These are phyloP conservation scores for Psettodes erumei DNA, from an alignment of 2,113 vertebrate genomes.

Conservation along the genomic window DNA sequence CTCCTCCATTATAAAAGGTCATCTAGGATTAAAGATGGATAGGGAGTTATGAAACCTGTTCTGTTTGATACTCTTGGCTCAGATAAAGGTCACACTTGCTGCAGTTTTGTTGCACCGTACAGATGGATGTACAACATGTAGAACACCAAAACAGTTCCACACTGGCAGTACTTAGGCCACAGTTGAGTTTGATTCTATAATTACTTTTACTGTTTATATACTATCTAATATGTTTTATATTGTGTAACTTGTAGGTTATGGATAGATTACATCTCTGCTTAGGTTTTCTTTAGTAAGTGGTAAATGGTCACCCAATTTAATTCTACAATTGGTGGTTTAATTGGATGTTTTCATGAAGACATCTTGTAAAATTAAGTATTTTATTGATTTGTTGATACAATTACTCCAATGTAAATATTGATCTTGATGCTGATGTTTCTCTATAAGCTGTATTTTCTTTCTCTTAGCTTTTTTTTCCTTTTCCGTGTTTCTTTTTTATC, in stretches of 20 bases:
- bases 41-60: constrained; percentile 43
- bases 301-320: not conserved
- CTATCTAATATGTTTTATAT: no score
- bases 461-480: not conserved
- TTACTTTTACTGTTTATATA: no score
- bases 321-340: not conserved
- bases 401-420: not conserved
- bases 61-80: constrained; percentile 40
- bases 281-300: not conserved
- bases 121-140: not conserved
- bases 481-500: not conserved
- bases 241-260: no score
- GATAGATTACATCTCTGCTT: no score
- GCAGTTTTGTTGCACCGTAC: constrained; percentile 25
- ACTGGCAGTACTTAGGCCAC: constrained; percentile 6
- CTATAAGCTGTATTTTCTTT: not conserved
- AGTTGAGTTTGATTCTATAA: not conserved
- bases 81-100: constrained; percentile 54
- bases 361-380: not conserved
- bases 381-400: not conserved
- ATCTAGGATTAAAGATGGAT: constrained; percentile 56
- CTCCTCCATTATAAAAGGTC: constrained; percentile 52
- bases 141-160: constrained; percentile 9
- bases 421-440: not conserved
- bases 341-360: not conserved